Conservation (phyloP, 2,888 invertebrate genomes). For the Graphium colonna region DNA sequence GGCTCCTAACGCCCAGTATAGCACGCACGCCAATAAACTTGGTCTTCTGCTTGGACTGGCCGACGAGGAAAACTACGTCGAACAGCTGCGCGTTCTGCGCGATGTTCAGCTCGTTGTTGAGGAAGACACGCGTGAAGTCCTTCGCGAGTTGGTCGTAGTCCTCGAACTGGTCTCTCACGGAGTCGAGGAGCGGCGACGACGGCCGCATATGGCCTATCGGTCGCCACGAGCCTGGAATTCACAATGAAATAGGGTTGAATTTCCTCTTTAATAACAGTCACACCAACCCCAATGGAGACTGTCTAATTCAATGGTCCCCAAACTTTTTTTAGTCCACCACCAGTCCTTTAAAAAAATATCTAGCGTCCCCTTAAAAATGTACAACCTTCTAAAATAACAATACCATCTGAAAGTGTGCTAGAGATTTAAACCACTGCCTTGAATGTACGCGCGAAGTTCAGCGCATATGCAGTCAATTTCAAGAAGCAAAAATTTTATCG, state of each 20-base stretch:
- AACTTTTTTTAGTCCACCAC: too few species aligned
- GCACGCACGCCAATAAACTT: conserved; percentile 95
- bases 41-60: conserved; percentile 94
- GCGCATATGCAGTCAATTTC: too few species aligned
- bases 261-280: too few species aligned
- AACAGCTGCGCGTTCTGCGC: conserved; percentile 90
- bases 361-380: too few species aligned
- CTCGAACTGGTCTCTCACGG: conserved; percentile 95
- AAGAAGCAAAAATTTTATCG: too few species aligned
- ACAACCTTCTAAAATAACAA: too few species aligned
- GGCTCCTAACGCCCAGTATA: conserved; percentile 93
- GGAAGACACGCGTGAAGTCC: conserved; percentile 93
- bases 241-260: not conserved
- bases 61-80: conserved; percentile 94
- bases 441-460: too few species aligned
- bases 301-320: too few species aligned
- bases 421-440: too few species aligned
- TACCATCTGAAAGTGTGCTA: too few species aligned
- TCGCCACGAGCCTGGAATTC: conserved; percentile 88
- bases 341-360: too few species aligned
- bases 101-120: conserved; percentile 90
- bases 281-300: too few species aligned
- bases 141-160: conserved; percentile 96
- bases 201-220: conserved; percentile 97
- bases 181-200: conserved; percentile 94